Percentiles rank a stretch among this genome's conserved stretches.
These are phyloP conservation scores for Halichondria panicea DNA, from an alignment of 37 sponge, comb jelly and placozoan species.

Conservation along the genomic window DNA sequence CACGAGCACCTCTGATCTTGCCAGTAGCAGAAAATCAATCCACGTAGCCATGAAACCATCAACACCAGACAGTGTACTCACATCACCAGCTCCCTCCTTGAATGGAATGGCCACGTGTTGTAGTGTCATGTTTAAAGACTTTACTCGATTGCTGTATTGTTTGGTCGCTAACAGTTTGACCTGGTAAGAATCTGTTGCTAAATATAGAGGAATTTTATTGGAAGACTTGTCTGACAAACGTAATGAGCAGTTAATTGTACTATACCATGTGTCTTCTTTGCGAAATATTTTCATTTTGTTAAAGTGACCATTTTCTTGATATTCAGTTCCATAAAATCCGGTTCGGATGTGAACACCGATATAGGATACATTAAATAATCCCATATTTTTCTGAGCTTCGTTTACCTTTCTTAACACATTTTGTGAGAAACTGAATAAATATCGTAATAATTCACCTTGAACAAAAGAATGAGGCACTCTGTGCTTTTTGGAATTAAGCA, in stretches of 20 bases:
- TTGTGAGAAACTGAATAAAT: slow-evolving; percentile 16
- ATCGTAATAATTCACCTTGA: slow-evolving; percentile 9
- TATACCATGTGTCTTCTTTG: not conserved
- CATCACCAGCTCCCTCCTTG: not conserved
- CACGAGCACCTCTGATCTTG: not conserved
- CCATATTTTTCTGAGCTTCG: not conserved
- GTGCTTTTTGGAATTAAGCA: no score
- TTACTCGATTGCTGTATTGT: slow-evolving; percentile 9
- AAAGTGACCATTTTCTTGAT: slow-evolving; percentile 11
- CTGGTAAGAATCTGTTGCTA: slow-evolving; percentile 27
- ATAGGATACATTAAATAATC: slow-evolving; percentile 1
- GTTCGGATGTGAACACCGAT: slow-evolving; percentile 37
- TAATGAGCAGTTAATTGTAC: slow-evolving; percentile 21
- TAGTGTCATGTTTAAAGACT: slow-evolving; percentile 5
- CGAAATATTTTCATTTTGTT: not conserved
- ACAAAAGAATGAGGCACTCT: no score
- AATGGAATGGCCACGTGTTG: not conserved
- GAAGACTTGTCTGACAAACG: not conserved
- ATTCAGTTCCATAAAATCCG: slow-evolving; percentile 32
- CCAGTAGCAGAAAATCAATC: slow-evolving; percentile 17
- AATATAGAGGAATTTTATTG: not conserved
- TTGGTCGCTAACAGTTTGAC: slow-evolving; percentile 16
- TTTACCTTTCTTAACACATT: not conserved
- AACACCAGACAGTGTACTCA: no score
- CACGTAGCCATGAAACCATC: slow-evolving; percentile 12